Percentiles rank a stretch among this genome's conserved stretches.
Evolutionary conservation across 2,797 vertebrate genomes (phyloP).

Genomic region (Cyclura pinguis): DNA sequence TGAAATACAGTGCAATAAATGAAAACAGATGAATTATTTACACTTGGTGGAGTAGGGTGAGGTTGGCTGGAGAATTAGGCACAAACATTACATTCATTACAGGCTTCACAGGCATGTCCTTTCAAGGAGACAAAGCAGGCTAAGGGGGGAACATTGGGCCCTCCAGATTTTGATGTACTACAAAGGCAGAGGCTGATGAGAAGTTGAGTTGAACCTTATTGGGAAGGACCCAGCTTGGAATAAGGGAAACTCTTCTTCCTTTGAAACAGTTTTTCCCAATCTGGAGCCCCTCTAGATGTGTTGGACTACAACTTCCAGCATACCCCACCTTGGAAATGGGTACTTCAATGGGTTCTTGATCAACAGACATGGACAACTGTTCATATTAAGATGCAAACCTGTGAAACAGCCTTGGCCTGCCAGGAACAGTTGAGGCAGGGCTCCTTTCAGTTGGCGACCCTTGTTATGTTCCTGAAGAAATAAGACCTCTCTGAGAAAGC

Average conservation of each 20-base stretch:
- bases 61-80: slow-evolving; percentile 38
- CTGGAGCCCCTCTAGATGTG: neutral
- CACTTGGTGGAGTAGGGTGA: slow-evolving; percentile 26
- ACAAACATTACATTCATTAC: slow-evolving; percentile 73
- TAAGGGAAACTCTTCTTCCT: too few relatives aligned
- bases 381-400: neutral
- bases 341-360: neutral
- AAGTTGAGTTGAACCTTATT: too few relatives aligned
- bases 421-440: neutral
- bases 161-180: too few relatives aligned
- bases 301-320: neutral
- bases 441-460: neutral
- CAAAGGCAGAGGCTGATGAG: too few relatives aligned
- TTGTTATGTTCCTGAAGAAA: neutral
- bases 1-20: slow-evolving; percentile 54
- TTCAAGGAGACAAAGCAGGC: too few relatives aligned
- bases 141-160: too few relatives aligned
- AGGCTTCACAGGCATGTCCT: slow-evolving; percentile 38
- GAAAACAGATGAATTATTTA: slow-evolving; percentile 49
- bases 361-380: neutral
- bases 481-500: neutral
- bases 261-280: neutral
- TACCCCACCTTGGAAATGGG: neutral
- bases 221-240: too few relatives aligned
- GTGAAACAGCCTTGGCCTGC: too few relatives aligned